Evolutionary conservation across 2,113 vertebrate species (phyloP).

Genomic region (Myxocyprinus asiaticus): DNA sequence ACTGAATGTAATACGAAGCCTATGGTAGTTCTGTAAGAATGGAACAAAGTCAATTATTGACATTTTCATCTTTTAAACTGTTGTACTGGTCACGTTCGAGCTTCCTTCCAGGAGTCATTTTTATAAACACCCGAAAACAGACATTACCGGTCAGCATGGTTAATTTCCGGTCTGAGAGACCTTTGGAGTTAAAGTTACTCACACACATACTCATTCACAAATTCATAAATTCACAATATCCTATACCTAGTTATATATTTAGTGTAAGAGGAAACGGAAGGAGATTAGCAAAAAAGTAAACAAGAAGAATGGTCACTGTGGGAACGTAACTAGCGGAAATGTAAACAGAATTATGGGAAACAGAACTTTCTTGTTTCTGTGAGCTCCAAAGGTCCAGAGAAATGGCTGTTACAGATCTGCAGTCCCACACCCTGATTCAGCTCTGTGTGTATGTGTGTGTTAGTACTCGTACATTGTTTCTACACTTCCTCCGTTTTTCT

Average conservation of each 20-base stretch:
- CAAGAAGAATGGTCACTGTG: conserved; percentile 53
- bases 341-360: conserved; percentile 66
- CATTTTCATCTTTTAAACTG: neutral
- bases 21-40: neutral
- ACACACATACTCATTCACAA: neutral
- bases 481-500: conserved; percentile 66
- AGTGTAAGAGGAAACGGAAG: conserved; percentile 61
- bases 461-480: conserved; percentile 70
- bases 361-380: conserved; percentile 56
- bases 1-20: too few species aligned
- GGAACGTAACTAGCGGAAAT: conserved; percentile 65
- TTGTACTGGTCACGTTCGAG: conserved; percentile 9
- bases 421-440: conserved; percentile 65
- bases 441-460: conserved; percentile 9
- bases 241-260: conserved; percentile 17
- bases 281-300: conserved; percentile 57
- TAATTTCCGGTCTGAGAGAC: conserved; percentile 1
- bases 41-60: conserved; percentile 14
- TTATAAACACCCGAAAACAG: conserved; percentile 36
- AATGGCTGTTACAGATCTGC: conserved; percentile 49
- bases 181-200: conserved; percentile 13
- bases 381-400: conserved; percentile 49
- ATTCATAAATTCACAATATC: neutral
- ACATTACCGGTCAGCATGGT: conserved; percentile 44
- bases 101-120: conserved; percentile 10